Conservation (phyloP, 2,113 vertebrate genomes). For the Ramphastos sulfuratus region DNA sequence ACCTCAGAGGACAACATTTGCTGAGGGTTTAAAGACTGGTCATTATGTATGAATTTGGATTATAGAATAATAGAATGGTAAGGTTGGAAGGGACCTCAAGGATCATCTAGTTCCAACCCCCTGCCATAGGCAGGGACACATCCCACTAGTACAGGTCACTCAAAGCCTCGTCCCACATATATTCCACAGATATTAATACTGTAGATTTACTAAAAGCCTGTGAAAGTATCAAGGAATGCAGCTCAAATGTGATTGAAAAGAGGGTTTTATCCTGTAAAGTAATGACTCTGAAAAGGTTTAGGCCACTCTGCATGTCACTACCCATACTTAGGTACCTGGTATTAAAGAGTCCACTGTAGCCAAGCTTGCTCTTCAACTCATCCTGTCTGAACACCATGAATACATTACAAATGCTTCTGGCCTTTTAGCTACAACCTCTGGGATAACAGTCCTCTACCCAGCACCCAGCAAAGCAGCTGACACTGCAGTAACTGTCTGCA, state of each 20-base stretch:
- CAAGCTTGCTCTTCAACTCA: not conserved
- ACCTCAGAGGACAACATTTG: not conserved
- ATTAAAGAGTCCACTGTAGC: not conserved
- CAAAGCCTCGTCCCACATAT: no score
- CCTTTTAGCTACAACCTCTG: not conserved
- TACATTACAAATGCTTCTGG: not conserved
- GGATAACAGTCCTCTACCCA: not conserved
- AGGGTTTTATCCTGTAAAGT: not conserved
- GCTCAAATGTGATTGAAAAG: not conserved
- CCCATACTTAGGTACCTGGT: not conserved
- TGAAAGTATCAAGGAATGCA: not conserved
- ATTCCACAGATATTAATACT: no score
- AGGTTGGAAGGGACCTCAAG: no score
- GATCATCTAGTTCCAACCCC: no score
- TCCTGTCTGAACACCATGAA: not conserved
- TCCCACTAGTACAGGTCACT: no score
- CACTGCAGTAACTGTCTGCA: fast-evolving
- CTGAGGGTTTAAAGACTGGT: not conserved
- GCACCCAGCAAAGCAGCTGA: not conserved
- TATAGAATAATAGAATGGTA: not conserved
- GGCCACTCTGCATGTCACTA: not conserved
- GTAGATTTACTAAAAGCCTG: not conserved
- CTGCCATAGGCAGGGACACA: no score
- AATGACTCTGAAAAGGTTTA: not conserved
- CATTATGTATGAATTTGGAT: not conserved